Conservation (phyloP, 2,888 invertebrate species). For the Luperina testacea region DNA sequence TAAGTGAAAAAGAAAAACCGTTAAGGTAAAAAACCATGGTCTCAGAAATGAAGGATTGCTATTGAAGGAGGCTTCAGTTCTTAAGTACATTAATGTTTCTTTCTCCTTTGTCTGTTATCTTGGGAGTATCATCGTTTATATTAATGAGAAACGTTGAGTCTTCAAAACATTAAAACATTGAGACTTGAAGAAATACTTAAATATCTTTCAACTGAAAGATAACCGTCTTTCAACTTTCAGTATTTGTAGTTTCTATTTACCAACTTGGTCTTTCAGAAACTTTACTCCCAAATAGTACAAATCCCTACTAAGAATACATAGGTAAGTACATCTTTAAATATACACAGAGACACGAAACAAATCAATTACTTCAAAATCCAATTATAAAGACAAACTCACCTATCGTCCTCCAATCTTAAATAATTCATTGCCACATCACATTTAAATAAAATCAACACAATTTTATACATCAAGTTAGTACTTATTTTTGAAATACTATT, state of each 20-base stretch:
- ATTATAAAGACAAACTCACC: conserved; percentile 31
- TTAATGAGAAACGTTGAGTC: not conserved
- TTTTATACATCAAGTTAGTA: conserved; percentile 30
- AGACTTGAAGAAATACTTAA: not conserved
- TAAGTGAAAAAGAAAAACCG: not conserved
- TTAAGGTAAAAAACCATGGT: not conserved
- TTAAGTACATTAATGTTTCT: not conserved
- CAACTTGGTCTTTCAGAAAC: not conserved
- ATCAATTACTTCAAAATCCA: not conserved
- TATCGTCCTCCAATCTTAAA: conserved; percentile 12
- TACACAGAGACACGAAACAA: not conserved
- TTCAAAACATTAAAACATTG: too few relatives aligned
- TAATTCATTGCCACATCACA: conserved; percentile 51
- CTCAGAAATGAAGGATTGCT: not conserved
- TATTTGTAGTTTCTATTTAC: not conserved
- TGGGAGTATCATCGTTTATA: not conserved
- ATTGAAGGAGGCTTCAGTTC: not conserved
- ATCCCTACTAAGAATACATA: not conserved
- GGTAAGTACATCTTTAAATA: not conserved
- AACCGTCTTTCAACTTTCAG: not conserved
- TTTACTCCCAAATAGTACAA: not conserved
- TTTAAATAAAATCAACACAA: conserved; percentile 39
- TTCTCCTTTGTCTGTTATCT: not conserved
- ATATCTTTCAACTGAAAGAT: not conserved
- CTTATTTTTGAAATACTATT: conserved; percentile 22